phyloP scores from a whole-genome alignment of 2,888 invertebrate genomes.

The Agrotis exclamationis region DNA sequence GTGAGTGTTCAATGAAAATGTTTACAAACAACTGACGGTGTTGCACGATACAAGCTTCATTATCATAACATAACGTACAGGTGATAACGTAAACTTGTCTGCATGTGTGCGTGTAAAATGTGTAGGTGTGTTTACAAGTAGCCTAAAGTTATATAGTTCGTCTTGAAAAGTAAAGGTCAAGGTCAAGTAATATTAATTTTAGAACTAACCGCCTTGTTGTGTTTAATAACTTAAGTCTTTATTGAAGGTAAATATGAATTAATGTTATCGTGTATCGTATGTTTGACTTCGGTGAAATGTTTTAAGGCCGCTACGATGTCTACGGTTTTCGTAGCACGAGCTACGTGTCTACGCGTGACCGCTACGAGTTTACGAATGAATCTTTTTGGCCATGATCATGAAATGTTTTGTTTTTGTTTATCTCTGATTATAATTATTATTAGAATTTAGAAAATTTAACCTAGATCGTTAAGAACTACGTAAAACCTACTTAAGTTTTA shows the following conservation, averaged over 20 bases:
- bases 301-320: constrained; percentile 14
- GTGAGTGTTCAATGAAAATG: constrained; percentile 66
- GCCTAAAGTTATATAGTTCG: constrained; percentile 12
- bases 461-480: neutral
- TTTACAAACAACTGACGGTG: constrained; percentile 64
- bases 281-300: neutral
- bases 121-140: constrained; percentile 18
- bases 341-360: constrained; percentile 39
- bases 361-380: constrained; percentile 18
- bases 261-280: neutral
- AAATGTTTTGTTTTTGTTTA: neutral
- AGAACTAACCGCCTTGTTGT: constrained; percentile 9
- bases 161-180: constrained; percentile 32
- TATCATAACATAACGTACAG: constrained; percentile 65
- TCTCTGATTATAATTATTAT: neutral
- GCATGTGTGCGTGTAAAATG: constrained; percentile 4
- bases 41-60: constrained; percentile 61
- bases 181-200: constrained; percentile 23
- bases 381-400: neutral
- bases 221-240: neutral
- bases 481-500: constrained; percentile 2
- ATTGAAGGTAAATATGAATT: neutral
- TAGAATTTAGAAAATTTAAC: neutral
- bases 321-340: constrained; percentile 35
- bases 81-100: constrained; percentile 42